Percentiles rank a stretch among this genome's conserved stretches.
These are phyloP conservation scores for Dendroctonus ponderosae DNA, from an alignment of 1,140 invertebrate genomes.

Conservation along the genomic window DNA sequence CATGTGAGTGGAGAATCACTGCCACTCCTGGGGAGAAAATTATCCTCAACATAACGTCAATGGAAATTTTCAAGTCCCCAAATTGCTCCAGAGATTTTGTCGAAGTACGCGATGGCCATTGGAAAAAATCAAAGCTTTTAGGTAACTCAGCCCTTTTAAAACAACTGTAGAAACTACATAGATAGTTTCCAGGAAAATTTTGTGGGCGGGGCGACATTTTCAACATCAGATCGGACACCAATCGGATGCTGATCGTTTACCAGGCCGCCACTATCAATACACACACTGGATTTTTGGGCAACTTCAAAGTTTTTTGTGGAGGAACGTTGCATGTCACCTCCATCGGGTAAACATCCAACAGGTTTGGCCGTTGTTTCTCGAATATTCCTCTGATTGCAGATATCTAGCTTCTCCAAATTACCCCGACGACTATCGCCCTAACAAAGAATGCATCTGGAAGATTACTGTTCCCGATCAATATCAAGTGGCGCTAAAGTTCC, in stretches of 20 bases:
- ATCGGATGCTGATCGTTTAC: slow-evolving; percentile 82
- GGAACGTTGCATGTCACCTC: slow-evolving; percentile 20
- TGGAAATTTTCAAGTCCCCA: slow-evolving; percentile 85
- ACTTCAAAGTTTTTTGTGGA: slow-evolving; percentile 90
- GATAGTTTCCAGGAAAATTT: slow-evolving; percentile 59
- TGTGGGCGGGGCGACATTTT: slow-evolving; percentile 78
- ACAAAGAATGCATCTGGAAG: slow-evolving; percentile 94
- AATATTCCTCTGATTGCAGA: too few species aligned
- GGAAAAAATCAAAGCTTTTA: slow-evolving; percentile 80
- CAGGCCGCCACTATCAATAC: slow-evolving; percentile 63
- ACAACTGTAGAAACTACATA: neutral
- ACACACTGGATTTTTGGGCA: slow-evolving; percentile 75
- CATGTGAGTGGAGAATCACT: slow-evolving; percentile 94
- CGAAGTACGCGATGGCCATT: slow-evolving; percentile 92
- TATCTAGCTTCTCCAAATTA: slow-evolving; percentile 95
- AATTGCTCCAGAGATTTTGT: slow-evolving; percentile 87
- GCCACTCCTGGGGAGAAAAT: slow-evolving; percentile 95
- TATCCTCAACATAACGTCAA: slow-evolving; percentile 82
- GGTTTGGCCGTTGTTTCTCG: too few species aligned
- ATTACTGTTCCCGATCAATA: slow-evolving; percentile 86
- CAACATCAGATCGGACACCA: slow-evolving; percentile 71
- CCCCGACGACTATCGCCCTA: slow-evolving; percentile 92
- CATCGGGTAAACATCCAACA: slow-evolving; percentile 21
- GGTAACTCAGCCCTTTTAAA: slow-evolving; percentile 43
- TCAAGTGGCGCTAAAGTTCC: slow-evolving; percentile 76